phyloP scores from a whole-genome alignment of 2,888 invertebrate species.

The Lasioglossum lativentre region DNA sequence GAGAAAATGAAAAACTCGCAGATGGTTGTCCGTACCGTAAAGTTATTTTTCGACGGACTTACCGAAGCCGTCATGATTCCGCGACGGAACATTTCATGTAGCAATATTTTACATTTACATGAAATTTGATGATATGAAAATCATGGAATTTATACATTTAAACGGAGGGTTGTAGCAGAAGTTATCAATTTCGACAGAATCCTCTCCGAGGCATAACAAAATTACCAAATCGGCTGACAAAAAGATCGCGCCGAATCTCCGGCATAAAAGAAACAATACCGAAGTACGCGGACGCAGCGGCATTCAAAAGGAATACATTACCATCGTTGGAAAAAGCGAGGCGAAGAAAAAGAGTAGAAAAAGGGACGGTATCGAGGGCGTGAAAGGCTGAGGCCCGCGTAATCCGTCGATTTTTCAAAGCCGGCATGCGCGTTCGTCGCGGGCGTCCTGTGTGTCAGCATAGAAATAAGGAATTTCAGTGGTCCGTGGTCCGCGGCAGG shows the following conservation, averaged over 20 bases:
- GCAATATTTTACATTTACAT: no score
- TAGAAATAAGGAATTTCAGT: constrained; percentile 55
- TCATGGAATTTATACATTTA: no score
- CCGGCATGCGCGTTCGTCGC: neutral
- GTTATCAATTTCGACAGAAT: neutral
- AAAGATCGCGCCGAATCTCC: neutral
- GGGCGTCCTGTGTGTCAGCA: constrained; percentile 49
- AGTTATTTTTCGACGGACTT: no score
- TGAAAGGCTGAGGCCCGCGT: constrained; percentile 19
- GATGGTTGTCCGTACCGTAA: no score
- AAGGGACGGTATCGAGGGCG: constrained; percentile 12
- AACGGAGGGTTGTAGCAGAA: no score
- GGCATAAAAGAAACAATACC: constrained; percentile 25
- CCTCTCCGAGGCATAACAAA: neutral
- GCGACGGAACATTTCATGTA: no score
- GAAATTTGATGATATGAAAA: no score
- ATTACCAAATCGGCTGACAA: neutral
- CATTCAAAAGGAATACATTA: constrained; percentile 42
- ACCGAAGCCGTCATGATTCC: no score
- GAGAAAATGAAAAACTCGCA: no score
- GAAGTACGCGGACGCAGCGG: constrained; percentile 10
- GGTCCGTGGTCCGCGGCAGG: constrained; percentile 16
- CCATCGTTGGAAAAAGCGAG: neutral
- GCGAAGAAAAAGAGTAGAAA: neutral
- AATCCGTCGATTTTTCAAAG: constrained; percentile 48